These are phyloP conservation scores for Homarus gammarus DNA, from an alignment of 2,888 invertebrate genomes.

Conservation along the genomic window DNA sequence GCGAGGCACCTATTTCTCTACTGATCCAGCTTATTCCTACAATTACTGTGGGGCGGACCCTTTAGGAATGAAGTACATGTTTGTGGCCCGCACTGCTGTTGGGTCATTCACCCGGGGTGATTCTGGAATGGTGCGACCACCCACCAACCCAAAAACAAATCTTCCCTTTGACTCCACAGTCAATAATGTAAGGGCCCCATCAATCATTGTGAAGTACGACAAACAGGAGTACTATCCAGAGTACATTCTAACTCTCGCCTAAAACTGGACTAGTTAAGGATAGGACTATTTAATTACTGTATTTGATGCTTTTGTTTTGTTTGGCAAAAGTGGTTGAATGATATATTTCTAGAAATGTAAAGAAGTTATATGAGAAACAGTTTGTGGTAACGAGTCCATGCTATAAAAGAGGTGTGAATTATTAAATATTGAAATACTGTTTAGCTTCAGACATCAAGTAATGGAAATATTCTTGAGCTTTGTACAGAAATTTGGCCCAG, in stretches of 20 bases:
- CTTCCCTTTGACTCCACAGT: constrained; percentile 63
- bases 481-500: too few relatives aligned
- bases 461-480: too few relatives aligned
- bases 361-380: too few relatives aligned
- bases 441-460: too few relatives aligned
- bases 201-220: constrained; percentile 66
- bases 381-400: too few relatives aligned
- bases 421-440: too few relatives aligned
- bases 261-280: too few relatives aligned
- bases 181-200: constrained; percentile 19
- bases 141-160: constrained; percentile 42
- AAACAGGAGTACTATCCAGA: constrained; percentile 69
- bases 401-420: too few relatives aligned
- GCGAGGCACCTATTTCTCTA: constrained; percentile 78
- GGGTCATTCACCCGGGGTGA: constrained; percentile 35
- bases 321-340: background rate
- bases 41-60: constrained; percentile 23
- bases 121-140: constrained; percentile 47
- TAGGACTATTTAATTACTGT: background rate
- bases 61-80: constrained; percentile 37
- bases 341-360: too few relatives aligned
- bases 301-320: background rate
- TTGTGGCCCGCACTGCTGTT: constrained; percentile 60
- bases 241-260: constrained; percentile 51
- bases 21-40: constrained; percentile 53